A percentile compares a stretch with the other conserved stretches of the same genome.
phyloP scores from a whole-genome alignment of 2,113 vertebrate genomes.

The Panthera uncia region DNA sequence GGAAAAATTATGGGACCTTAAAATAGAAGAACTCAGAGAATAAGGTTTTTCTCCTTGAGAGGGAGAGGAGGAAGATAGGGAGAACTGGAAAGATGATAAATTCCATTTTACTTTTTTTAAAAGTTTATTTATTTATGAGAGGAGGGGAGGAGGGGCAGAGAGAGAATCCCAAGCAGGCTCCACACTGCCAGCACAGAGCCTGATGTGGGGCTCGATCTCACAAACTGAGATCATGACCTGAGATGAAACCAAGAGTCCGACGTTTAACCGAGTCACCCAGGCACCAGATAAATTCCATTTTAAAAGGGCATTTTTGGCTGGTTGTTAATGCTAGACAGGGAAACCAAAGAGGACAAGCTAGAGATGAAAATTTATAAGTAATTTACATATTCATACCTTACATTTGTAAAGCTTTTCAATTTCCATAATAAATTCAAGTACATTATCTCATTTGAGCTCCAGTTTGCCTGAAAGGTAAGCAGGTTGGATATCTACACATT shows the following conservation, averaged over 20 bases:
- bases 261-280: too few relatives aligned
- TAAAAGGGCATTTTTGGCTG: background rate
- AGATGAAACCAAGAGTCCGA: too few relatives aligned
- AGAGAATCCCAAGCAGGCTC: too few relatives aligned
- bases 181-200: too few relatives aligned
- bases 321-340: slow-evolving; percentile 14
- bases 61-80: background rate
- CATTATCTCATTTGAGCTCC: background rate
- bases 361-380: slow-evolving; percentile 42
- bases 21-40: slow-evolving; percentile 33
- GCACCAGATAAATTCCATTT: background rate
- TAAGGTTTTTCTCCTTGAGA: background rate
- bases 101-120: background rate
- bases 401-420: background rate
- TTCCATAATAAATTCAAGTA: slow-evolving; percentile 32
- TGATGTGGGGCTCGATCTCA: too few relatives aligned
- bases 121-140: too few relatives aligned
- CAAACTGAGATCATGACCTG: too few relatives aligned
- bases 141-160: too few relatives aligned
- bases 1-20: background rate
- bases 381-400: slow-evolving; percentile 22
- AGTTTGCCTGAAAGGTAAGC: slow-evolving; percentile 16
- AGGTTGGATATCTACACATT: background rate
- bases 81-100: background rate
- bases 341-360: background rate